Conservation (phyloP, 2,888 invertebrate species). For the Cataglyphis cursor region DNA sequence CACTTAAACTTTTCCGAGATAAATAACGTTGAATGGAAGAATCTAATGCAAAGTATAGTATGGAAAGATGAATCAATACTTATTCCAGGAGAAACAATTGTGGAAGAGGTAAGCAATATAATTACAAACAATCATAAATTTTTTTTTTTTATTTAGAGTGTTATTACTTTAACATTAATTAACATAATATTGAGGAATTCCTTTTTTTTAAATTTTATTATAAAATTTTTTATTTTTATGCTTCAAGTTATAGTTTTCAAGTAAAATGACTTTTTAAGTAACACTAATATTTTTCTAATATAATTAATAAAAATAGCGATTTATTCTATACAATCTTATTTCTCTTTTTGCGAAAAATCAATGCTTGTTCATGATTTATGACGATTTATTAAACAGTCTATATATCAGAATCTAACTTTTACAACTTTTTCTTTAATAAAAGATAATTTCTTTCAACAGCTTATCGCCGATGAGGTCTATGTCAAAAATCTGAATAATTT, state of each 20-base stretch:
- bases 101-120: slow-evolving; percentile 87
- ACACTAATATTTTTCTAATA: not conserved
- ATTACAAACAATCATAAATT: not conserved
- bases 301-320: not conserved
- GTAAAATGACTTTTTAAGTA: not conserved
- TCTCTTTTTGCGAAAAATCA: not conserved
- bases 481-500: slow-evolving; percentile 87
- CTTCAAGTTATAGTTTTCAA: not conserved
- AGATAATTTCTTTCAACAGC: slow-evolving; percentile 53
- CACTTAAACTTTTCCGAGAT: slow-evolving; percentile 82
- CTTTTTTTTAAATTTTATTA: not conserved
- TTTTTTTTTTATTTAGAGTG: too few species aligned
- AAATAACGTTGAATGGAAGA: slow-evolving; percentile 87
- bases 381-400: not conserved
- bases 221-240: not conserved
- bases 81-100: slow-evolving; percentile 84
- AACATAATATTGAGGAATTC: too few species aligned
- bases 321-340: not conserved
- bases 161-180: not conserved
- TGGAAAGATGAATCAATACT: slow-evolving; percentile 85
- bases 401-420: not conserved
- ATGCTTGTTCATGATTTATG: not conserved
- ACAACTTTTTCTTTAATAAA: not conserved
- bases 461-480: slow-evolving; percentile 68
- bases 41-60: slow-evolving; percentile 86